These are phyloP conservation scores for Bombus terrestris DNA, from an alignment of 1,140 invertebrate genomes.

Conservation along the genomic window DNA sequence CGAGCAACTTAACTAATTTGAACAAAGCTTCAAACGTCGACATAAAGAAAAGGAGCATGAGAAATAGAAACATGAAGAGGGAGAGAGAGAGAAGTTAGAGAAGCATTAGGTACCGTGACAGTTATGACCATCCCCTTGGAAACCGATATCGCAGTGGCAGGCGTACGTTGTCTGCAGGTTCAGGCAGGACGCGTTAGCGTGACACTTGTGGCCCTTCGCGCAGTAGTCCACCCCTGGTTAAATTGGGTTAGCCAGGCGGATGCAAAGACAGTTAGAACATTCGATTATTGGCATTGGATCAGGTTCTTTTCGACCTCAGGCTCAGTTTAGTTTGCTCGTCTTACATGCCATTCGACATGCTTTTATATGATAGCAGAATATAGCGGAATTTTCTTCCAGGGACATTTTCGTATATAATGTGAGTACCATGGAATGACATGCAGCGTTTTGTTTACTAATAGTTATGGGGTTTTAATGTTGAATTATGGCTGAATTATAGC, in stretches of 20 bases:
- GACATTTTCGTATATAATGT: background rate
- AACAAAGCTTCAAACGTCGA: background rate
- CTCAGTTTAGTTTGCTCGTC: background rate
- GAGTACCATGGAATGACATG: background rate
- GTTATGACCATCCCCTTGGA: slow-evolving; percentile 89
- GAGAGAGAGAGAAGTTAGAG: slow-evolving; percentile 43
- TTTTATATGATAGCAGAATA: background rate
- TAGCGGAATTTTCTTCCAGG: background rate
- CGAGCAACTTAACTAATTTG: background rate
- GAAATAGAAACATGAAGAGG: background rate
- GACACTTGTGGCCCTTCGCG: slow-evolving; percentile 91
- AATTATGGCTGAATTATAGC: background rate
- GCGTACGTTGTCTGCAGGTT: slow-evolving; percentile 92
- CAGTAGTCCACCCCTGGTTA: slow-evolving; percentile 93
- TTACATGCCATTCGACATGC: slow-evolving; percentile 14
- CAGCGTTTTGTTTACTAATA: background rate
- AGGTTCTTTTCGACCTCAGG: background rate
- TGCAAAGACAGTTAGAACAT: slow-evolving; percentile 64
- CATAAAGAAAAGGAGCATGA: background rate
- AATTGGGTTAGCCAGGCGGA: slow-evolving; percentile 73
- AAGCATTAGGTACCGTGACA: slow-evolving; percentile 86
- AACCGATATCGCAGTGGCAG: slow-evolving; percentile 92
- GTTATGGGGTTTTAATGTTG: rapidly evolving
- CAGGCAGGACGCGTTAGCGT: slow-evolving; percentile 92
- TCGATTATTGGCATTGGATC: slow-evolving; percentile 10